Conservation (phyloP, 23 tunicate species). For the Clavelina lepadiformis region DNA sequence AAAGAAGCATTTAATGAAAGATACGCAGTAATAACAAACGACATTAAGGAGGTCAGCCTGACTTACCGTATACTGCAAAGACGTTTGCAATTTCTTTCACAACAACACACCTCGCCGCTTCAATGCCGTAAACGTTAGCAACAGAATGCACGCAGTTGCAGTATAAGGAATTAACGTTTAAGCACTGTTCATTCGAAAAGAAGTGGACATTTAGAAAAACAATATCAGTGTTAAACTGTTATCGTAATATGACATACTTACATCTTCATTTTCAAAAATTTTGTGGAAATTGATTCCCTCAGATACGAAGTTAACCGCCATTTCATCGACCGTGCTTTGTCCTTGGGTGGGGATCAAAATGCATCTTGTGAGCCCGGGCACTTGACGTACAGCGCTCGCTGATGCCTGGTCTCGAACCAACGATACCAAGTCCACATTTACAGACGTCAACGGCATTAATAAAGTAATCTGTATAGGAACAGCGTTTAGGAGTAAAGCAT, state of each 20-base stretch:
- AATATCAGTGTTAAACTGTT: too few relatives aligned
- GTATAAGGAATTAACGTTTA: conserved; percentile 59
- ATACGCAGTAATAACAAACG: too few relatives aligned
- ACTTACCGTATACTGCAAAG: conserved; percentile 87
- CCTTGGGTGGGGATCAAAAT: conserved; percentile 37
- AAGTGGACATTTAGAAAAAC: too few relatives aligned
- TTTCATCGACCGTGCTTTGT: conserved; percentile 9
- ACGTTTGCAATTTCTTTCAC: conserved; percentile 86
- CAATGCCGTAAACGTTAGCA: conserved; percentile 71
- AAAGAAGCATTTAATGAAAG: too few relatives aligned
- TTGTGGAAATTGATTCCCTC: conserved; percentile 88
- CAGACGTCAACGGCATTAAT: conserved; percentile 62
- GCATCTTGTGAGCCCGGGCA: conserved; percentile 42
- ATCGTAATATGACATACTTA: too few relatives aligned
- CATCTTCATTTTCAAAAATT: conserved; percentile 72
- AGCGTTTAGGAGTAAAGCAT: too few relatives aligned
- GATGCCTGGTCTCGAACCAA: conserved; percentile 36
- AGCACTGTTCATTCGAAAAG: conserved; percentile 24
- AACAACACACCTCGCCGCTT: conserved; percentile 84
- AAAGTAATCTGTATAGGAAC: conserved; percentile 45
- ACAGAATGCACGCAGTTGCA: conserved; percentile 83
- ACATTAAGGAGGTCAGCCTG: too few relatives aligned
- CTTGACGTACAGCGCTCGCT: conserved; percentile 30
- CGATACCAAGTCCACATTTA: conserved; percentile 51
- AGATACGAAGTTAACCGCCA: conserved; percentile 29